Evolutionary conservation across 2,113 vertebrate genomes (phyloP), one percentile per base, ranked within the genome.

Genomic region (Acinonyx jubatus): DNA sequence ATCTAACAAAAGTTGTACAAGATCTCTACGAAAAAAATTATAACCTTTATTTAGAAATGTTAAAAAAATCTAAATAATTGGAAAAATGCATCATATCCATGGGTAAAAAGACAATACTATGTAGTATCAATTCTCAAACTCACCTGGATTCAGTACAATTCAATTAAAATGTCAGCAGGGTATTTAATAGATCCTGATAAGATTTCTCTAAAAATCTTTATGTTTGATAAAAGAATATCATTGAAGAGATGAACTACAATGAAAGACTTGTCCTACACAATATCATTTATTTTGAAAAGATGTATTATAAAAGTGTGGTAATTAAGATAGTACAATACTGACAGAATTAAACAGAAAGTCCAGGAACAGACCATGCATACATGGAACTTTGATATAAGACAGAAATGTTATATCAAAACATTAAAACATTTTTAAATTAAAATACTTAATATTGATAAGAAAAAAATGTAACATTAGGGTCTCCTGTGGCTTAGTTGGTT

Each of bases 141-240:
- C 48, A 36, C 23, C 41, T 91, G 65, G 61, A 87, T 76, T 92
- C 16, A 92, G 31, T 69, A 82, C n/a, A 91, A 57, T 85, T 82
- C 52, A 57, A 7, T 94, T 71, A 86, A 71, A 85, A 66, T 94
- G n/a, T 89, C 57, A 61, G 38, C 27, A 48, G 45, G 50, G 1
- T 69, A 91, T 68, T 85, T 86, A 86, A 89, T 84, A 38, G 31
- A 74, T 68, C 38, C 76, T 96, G 33, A 38, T 94, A 74, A 84
- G 27, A 80, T 9, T 78, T 85, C 95, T 41, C 63, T 85, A 65
- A 66, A 93, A 90, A 84, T 41, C 25, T 96, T n/a, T 83, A 21
- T 80, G 13, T 84, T 88, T 94, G 93, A 83, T 55, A 93, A 91
- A 55, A 89, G 29, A 12, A 80, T 65, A 33, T 41, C 50, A 65